phyloP scores from a whole-genome alignment of 2,113 vertebrate genomes.

The Hippocampus abdominalis region DNA sequence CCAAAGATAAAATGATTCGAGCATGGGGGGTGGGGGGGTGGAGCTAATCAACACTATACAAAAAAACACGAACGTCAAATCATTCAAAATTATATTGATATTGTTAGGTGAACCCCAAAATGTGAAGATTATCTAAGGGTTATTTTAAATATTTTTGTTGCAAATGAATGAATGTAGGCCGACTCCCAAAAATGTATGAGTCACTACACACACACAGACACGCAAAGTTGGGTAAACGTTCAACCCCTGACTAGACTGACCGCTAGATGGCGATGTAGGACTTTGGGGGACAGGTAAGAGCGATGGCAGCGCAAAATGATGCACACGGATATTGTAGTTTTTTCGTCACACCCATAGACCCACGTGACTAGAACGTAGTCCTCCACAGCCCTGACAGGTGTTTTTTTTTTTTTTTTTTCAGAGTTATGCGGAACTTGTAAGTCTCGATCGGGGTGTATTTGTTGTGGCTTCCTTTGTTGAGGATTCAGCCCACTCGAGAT shows the following conservation, averaged over 20 bases:
- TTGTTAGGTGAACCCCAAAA: no score
- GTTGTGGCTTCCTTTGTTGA: conserved; percentile 49
- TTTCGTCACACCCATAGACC: neutral
- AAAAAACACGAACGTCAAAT: no score
- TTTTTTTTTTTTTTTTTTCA: neutral
- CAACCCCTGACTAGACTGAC: neutral
- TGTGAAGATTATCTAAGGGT: no score
- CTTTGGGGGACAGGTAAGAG: conserved; percentile 28
- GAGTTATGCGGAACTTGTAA: conserved; percentile 58
- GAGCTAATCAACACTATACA: no score
- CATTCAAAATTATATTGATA: no score
- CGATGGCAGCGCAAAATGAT: neutral
- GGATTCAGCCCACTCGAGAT: neutral
- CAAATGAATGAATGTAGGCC: no score
- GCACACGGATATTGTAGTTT: conserved; percentile 43
- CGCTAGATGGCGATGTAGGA: conserved; percentile 6
- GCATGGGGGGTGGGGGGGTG: no score
- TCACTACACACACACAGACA: no score
- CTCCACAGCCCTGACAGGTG: conserved; percentile 32
- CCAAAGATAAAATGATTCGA: no score
- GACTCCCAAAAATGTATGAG: no score
- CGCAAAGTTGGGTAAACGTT: neutral
- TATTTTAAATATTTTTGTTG: no score
- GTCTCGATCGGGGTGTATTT: conserved; percentile 18
- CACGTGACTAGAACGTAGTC: conserved; percentile 36